These are phyloP conservation scores for Cephalopholis sonnerati DNA, from an alignment of 2,113 vertebrate species.

Conservation along the genomic window DNA sequence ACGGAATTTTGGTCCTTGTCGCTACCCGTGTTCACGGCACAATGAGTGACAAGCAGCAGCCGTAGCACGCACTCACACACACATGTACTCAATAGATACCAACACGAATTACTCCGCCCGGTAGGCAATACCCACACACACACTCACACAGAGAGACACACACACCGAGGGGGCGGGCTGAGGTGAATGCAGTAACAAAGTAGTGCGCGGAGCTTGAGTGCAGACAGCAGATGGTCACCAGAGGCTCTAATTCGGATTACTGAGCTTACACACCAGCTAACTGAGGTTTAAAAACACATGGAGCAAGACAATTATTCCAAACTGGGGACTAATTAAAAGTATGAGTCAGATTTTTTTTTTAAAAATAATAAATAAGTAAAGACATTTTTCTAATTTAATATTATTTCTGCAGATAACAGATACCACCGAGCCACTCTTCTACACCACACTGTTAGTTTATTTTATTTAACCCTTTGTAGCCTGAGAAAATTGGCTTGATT, in stretches of 20 bases:
- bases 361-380: no score
- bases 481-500: no score
- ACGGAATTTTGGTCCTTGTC: slow-evolving; percentile 75
- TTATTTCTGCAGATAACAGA: not conserved
- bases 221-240: slow-evolving; percentile 83
- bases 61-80: slow-evolving; percentile 88
- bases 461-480: no score
- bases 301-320: slow-evolving; percentile 15
- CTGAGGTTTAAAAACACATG: slow-evolving; percentile 37
- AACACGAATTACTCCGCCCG: slow-evolving; percentile 91
- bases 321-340: slow-evolving; percentile 29
- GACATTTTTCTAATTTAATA: no score
- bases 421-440: no score
- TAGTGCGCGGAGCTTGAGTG: slow-evolving; percentile 77
- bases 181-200: slow-evolving; percentile 76
- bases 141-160: slow-evolving; percentile 57
- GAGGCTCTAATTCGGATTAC: slow-evolving; percentile 80
- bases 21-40: slow-evolving; percentile 83
- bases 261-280: slow-evolving; percentile 41
- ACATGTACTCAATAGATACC: slow-evolving; percentile 53
- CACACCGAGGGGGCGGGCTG: slow-evolving; percentile 63
- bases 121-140: slow-evolving; percentile 39
- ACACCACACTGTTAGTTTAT: no score
- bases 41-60: slow-evolving; percentile 93
- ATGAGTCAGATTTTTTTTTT: not conserved